Evolutionary conservation across 2,797 vertebrate genomes (phyloP).

Genomic region (Enteromius afrohamiltoni): DNA sequence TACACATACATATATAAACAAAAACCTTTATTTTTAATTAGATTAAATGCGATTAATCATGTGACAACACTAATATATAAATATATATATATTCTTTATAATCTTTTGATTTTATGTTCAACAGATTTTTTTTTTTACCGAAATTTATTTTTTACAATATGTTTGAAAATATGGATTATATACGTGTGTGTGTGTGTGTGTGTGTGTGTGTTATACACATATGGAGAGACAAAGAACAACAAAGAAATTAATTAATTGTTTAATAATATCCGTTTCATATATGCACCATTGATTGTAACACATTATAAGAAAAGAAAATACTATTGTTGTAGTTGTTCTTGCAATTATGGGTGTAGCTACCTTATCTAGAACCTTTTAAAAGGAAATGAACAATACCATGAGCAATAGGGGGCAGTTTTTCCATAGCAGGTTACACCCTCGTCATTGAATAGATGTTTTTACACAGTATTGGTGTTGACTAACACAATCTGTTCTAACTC

Average conservation of each 20-base stretch:
- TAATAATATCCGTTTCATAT: neutral
- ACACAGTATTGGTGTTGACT: neutral
- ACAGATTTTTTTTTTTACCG: no score
- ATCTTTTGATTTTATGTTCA: no score
- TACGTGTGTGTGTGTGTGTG: no score
- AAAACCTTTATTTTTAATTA: no score
- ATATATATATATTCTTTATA: no score
- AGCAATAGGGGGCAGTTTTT: neutral
- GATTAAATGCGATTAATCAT: no score
- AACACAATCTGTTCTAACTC: neutral
- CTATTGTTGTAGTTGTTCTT: neutral
- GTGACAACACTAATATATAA: no score
- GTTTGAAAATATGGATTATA: no score
- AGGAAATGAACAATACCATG: neutral
- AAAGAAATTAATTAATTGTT: neutral
- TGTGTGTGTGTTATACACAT: no score
- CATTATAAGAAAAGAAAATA: neutral
- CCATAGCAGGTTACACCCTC: neutral
- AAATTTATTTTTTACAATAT: no score
- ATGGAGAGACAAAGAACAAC: neutral
- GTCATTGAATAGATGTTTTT: neutral
- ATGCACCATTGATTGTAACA: neutral
- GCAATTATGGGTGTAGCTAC: neutral
- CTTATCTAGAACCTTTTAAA: neutral
- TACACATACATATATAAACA: no score